These are phyloP conservation scores for Steatornis caripensis DNA, from an alignment of 2,113 vertebrate genomes.

Conservation along the genomic window DNA sequence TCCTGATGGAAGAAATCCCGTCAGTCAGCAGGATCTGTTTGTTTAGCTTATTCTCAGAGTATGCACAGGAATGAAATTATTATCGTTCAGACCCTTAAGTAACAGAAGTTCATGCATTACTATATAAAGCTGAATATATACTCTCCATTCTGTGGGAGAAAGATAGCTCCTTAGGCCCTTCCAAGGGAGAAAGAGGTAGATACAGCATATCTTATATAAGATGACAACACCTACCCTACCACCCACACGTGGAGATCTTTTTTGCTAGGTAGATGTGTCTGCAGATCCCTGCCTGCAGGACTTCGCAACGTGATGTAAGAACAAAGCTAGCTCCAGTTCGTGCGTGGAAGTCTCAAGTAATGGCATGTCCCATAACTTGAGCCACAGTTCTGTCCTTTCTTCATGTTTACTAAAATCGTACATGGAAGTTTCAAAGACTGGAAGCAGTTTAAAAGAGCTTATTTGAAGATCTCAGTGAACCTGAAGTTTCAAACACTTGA, in stretches of 20 bases:
- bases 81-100: background rate
- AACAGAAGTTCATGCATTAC: background rate
- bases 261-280: background rate
- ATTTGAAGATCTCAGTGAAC: background rate
- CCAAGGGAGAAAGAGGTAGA: background rate
- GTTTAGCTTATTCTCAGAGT: background rate
- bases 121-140: background rate
- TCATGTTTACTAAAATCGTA: background rate
- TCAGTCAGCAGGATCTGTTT: background rate
- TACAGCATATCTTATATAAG: background rate
- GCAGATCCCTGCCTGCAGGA: background rate
- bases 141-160: background rate
- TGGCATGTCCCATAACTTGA: fast-evolving
- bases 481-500: background rate
- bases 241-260: background rate
- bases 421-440: background rate
- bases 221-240: background rate
- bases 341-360: background rate
- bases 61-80: background rate
- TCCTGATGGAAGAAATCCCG: background rate
- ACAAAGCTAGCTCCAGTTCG: background rate
- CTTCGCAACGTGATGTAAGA: background rate
- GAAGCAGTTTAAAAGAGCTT: background rate
- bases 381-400: background rate
- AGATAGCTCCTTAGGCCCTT: background rate